Evolutionary conservation across 1,140 invertebrate species (phyloP).

Genomic region (Hypsibius dujardini): DNA sequence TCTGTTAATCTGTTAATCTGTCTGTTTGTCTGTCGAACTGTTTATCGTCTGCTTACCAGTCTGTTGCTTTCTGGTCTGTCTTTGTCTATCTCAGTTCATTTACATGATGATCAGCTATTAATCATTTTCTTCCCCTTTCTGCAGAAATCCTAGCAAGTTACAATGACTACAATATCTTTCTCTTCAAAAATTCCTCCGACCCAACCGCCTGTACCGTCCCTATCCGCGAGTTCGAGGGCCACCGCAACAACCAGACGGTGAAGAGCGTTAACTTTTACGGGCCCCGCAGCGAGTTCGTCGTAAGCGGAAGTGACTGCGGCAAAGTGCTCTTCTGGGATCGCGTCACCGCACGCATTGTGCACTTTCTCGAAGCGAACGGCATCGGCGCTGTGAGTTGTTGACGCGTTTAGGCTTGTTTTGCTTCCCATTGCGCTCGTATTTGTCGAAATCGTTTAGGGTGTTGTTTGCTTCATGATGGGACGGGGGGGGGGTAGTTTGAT

Average conservation of each 20-base stretch:
- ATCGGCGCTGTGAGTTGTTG: slow-evolving; percentile 56
- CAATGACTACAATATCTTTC: slow-evolving; percentile 79
- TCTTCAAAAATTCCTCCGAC: slow-evolving; percentile 51
- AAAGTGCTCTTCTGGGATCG: slow-evolving; percentile 87
- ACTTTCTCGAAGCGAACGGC: slow-evolving; percentile 63
- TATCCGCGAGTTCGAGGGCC: slow-evolving; percentile 39
- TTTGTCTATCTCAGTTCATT: not conserved
- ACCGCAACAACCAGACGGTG: slow-evolving; percentile 44
- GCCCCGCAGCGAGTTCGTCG: slow-evolving; percentile 64
- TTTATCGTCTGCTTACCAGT: not conserved
- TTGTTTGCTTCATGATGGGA: slow-evolving; percentile 13
- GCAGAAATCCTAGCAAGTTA: slow-evolving; percentile 74
- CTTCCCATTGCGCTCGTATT: slow-evolving; percentile 15
- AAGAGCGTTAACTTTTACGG: slow-evolving; percentile 89
- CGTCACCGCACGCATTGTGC: slow-evolving; percentile 64
- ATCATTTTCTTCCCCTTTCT: slow-evolving; percentile 17
- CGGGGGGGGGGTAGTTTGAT: not conserved
- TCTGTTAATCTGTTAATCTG: too few relatives aligned
- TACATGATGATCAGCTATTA: not conserved
- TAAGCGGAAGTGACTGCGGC: slow-evolving; percentile 87
- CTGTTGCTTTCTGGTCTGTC: not conserved
- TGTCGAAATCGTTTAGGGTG: slow-evolving; percentile 15
- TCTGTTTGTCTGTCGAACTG: not conserved
- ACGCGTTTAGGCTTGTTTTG: slow-evolving; percentile 28
- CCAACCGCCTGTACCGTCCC: slow-evolving; percentile 45